Conservation (phyloP, 2,797 vertebrate species). For the Eospalax fontanierii region DNA sequence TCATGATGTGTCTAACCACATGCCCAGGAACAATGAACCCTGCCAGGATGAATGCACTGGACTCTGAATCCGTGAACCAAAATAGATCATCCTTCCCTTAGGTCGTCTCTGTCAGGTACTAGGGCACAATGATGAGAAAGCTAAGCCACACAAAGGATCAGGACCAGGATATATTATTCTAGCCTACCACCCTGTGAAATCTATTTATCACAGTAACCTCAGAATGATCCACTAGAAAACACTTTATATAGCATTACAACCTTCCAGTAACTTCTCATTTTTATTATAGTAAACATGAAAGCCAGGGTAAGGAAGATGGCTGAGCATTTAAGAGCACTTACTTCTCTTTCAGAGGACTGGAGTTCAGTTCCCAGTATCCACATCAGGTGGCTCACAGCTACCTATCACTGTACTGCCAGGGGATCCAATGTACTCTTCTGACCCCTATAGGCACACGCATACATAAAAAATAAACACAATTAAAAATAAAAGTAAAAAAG, state of each 20-base stretch:
- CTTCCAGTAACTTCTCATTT: neutral
- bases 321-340: too few species aligned
- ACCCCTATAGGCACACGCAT: too few species aligned
- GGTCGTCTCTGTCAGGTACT: neutral
- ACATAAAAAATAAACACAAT: too few species aligned
- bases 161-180: neutral
- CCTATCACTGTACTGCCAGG: too few species aligned
- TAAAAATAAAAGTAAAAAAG: too few species aligned
- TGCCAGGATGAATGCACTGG: neutral
- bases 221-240: constrained; percentile 23
- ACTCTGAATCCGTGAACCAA: neutral
- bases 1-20: too few species aligned
- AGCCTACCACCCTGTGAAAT: neutral
- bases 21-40: neutral
- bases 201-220: neutral
- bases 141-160: neutral
- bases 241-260: neutral
- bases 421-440: too few species aligned
- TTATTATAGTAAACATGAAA: neutral
- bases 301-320: too few species aligned
- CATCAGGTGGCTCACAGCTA: too few species aligned
- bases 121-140: too few species aligned
- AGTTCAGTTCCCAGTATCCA: too few species aligned
- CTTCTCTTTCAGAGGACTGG: too few species aligned
- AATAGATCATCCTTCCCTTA: neutral